These are phyloP conservation scores for Eumaeus atala DNA, from an alignment of 1,140 invertebrate genomes.

Conservation along the genomic window DNA sequence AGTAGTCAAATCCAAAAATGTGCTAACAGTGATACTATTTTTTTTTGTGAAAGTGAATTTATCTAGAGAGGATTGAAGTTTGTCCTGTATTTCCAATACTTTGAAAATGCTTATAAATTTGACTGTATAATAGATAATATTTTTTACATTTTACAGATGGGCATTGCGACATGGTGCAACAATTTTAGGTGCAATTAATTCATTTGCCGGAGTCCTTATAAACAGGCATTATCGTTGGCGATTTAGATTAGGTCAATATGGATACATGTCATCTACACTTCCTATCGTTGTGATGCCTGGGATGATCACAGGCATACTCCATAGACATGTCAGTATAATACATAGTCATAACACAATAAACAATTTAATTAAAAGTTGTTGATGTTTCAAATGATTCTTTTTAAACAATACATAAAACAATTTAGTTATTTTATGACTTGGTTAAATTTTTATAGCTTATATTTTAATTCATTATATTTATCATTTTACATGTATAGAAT, in stretches of 20 bases:
- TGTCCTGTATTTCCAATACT: not conserved
- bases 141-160: constrained; percentile 44
- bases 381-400: too few species aligned
- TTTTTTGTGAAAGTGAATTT: too few species aligned
- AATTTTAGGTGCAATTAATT: constrained; percentile 44
- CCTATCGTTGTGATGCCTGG: constrained; percentile 53
- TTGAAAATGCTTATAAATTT: too few species aligned
- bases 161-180: constrained; percentile 43
- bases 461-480: too few species aligned
- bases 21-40: too few species aligned
- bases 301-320: constrained; percentile 46
- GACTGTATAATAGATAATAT: not conserved
- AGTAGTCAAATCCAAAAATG: too few species aligned
- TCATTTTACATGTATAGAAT: too few species aligned
- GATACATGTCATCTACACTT: constrained; percentile 49
- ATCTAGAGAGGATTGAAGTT: too few species aligned
- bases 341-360: constrained; percentile 2
- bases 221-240: constrained; percentile 50
- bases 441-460: too few species aligned
- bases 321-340: constrained; percentile 53
- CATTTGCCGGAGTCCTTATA: constrained; percentile 45
- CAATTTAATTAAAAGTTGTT: too few species aligned
- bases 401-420: too few species aligned
- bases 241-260: constrained; percentile 47
- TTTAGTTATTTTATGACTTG: too few species aligned